phyloP scores from a whole-genome alignment of 2,888 invertebrate species.

The Torymus texanus region DNA sequence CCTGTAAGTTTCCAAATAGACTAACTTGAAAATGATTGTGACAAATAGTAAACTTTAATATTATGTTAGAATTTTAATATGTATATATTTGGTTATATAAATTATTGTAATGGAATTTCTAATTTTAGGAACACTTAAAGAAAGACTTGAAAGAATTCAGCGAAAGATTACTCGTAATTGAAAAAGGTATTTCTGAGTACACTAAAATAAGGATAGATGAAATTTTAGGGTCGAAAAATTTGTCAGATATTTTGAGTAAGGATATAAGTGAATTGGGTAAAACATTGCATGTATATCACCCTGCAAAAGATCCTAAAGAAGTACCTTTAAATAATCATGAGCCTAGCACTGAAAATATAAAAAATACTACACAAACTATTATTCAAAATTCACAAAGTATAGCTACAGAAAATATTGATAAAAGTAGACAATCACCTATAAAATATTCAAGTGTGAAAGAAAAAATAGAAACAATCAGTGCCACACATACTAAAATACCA shows the following conservation, averaged over 20 bases:
- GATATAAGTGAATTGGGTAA: conserved; percentile 41
- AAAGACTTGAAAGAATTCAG: conserved; percentile 78
- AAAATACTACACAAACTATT: conserved; percentile 12
- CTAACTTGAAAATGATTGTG: conserved; percentile 42
- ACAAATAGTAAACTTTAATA: neutral
- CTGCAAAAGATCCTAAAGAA: conserved; percentile 70
- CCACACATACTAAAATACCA: conserved; percentile 67
- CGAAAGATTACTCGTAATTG: conserved; percentile 82
- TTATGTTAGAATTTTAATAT: neutral
- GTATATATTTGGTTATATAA: conserved; percentile 1
- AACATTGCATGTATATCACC: conserved; percentile 65
- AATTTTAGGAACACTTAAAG: conserved; percentile 72
- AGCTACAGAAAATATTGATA: conserved; percentile 45
- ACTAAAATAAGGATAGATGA: conserved; percentile 69
- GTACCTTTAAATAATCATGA: conserved; percentile 45
- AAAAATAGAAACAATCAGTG: conserved; percentile 69
- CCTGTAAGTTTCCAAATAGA: conserved; percentile 69
- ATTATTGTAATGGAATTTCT: conserved; percentile 17
- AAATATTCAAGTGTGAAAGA: conserved; percentile 72
- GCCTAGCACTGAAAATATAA: neutral
- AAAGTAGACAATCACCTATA: conserved; percentile 20
- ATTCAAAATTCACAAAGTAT: conserved; percentile 24
- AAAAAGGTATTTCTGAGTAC: conserved; percentile 83
- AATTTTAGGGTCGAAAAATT: conserved; percentile 58
- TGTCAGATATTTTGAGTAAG: conserved; percentile 41